phyloP scores from a whole-genome alignment of 2,113 vertebrate genomes.

The Ammodytes dubius region DNA sequence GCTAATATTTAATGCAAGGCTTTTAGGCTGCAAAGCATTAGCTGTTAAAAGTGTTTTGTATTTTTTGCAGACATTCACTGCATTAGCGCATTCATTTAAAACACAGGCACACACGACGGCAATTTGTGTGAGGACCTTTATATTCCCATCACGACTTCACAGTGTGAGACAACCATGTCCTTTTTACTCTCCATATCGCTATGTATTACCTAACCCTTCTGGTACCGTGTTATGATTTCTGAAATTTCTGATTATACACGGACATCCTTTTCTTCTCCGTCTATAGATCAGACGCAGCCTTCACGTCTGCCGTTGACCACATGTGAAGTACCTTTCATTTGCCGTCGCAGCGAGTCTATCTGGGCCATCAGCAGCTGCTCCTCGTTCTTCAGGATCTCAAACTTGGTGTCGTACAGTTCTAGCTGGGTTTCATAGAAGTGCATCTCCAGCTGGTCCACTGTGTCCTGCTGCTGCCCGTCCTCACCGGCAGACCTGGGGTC shows the following conservation, averaged over 20 bases:
- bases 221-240: neutral
- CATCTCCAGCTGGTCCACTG: conserved; percentile 91
- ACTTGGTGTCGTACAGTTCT: conserved; percentile 92
- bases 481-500: conserved; percentile 11
- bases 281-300: neutral
- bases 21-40: neutral
- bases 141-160: neutral
- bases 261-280: neutral
- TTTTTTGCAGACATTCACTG: neutral
- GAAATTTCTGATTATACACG: neutral
- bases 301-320: neutral
- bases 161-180: neutral
- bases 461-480: conserved; percentile 49
- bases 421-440: conserved; percentile 93
- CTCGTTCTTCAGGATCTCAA: conserved; percentile 94
- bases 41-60: neutral
- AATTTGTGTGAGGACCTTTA: neutral
- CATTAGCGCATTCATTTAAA: neutral
- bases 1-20: neutral
- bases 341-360: conserved; percentile 88
- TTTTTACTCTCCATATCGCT: neutral
- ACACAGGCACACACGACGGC: neutral
- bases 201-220: neutral
- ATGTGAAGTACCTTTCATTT: conserved; percentile 88
- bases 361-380: conserved; percentile 92